phyloP scores from a whole-genome alignment of 2,113 vertebrate genomes.

The Gymnorhina tibicen region DNA sequence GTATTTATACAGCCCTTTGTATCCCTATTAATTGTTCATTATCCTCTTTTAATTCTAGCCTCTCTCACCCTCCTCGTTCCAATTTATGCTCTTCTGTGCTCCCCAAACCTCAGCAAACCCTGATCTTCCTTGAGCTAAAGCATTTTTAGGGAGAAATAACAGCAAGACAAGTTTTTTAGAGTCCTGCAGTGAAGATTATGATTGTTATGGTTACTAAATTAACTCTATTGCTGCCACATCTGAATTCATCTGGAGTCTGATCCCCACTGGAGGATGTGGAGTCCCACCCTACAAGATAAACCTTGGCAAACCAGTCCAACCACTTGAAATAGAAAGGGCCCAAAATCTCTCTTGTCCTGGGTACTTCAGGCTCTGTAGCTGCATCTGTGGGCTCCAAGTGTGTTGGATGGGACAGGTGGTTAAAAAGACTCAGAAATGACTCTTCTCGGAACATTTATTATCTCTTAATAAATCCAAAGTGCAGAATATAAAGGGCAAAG shows the following conservation, averaged over 20 bases:
- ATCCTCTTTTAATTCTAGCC: neutral
- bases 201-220: neutral
- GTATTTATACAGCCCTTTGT: neutral
- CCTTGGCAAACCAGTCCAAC: neutral
- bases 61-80: neutral
- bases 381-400: neutral
- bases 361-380: neutral
- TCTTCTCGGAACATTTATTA: neutral
- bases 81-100: neutral
- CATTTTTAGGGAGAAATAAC: neutral
- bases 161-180: neutral
- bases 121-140: neutral
- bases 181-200: neutral
- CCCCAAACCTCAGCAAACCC: neutral
- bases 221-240: neutral
- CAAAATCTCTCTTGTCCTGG: rapidly evolving
- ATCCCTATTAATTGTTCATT: neutral
- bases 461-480: neutral
- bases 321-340: neutral
- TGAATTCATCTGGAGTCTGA: neutral
- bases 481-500: neutral
- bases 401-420: neutral
- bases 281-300: neutral
- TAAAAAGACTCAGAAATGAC: neutral
- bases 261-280: neutral